phyloP scores from a whole-genome alignment of 2,888 invertebrate species.

The Andricus quercusramuli region DNA sequence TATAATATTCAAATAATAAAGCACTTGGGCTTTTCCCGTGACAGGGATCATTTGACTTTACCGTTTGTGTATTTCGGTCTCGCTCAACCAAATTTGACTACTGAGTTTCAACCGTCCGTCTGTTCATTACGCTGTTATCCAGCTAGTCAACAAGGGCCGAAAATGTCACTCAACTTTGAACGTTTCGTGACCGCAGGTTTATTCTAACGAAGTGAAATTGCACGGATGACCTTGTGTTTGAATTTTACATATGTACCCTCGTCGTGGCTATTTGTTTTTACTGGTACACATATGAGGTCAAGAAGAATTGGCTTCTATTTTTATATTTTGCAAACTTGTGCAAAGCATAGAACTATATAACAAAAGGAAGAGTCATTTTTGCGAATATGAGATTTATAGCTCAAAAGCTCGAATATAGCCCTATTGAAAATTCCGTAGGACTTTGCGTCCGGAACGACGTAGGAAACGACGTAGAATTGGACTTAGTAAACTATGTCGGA shows the following conservation, averaged over 20 bases:
- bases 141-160: background rate
- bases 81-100: conserved; percentile 2
- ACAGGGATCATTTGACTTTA: background rate
- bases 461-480: no score
- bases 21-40: background rate
- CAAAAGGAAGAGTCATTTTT: no score
- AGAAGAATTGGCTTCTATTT: background rate
- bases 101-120: background rate
- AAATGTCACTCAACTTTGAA: background rate
- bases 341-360: no score
- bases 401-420: no score
- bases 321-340: no score
- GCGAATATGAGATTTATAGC: no score
- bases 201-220: background rate
- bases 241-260: background rate
- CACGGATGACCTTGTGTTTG: background rate
- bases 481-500: no score
- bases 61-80: background rate
- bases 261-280: background rate
- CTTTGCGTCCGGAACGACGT: no score
- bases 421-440: no score
- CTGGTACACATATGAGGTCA: background rate
- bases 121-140: background rate
- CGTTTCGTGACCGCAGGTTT: background rate
- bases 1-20: no score